Conservation (phyloP, 1,140 invertebrate genomes). For the Bombus haemorrhoidalis region DNA sequence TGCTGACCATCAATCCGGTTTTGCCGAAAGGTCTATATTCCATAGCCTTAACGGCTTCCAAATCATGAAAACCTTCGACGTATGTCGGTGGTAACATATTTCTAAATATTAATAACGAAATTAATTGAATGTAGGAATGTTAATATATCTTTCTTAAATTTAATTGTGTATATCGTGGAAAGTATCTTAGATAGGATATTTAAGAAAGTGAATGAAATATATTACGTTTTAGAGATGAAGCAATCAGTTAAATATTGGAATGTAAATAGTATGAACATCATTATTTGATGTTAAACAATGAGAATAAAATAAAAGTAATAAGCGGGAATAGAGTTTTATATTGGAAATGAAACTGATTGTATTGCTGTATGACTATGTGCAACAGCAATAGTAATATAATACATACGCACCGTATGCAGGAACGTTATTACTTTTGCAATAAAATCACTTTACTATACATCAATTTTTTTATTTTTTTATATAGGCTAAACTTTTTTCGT, state of each 20-base stretch:
- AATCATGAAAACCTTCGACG: conserved; percentile 84
- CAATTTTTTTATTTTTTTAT: background rate
- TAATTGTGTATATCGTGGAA: background rate
- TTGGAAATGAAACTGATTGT: background rate
- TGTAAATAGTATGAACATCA: too few species aligned
- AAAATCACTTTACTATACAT: background rate
- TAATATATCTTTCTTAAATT: background rate
- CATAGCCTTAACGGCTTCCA: conserved; percentile 82
- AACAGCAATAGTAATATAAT: too few species aligned
- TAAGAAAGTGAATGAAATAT: background rate
- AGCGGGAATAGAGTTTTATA: background rate
- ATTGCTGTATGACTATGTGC: background rate
- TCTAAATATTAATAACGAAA: conserved; percentile 54
- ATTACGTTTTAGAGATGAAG: background rate
- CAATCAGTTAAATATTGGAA: background rate
- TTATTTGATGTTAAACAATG: too few species aligned
- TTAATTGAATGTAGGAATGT: background rate
- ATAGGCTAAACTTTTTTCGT: background rate
- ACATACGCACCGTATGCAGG: too few species aligned
- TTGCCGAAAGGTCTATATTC: conserved; percentile 83
- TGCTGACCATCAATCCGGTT: conserved; percentile 85
- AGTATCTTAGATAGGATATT: background rate
- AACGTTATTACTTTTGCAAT: background rate
- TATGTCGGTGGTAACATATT: conserved; percentile 81
- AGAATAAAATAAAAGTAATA: background rate